Evolutionary conservation across 2,888 invertebrate genomes (phyloP).

Genomic region (Andrena fulva): DNA sequence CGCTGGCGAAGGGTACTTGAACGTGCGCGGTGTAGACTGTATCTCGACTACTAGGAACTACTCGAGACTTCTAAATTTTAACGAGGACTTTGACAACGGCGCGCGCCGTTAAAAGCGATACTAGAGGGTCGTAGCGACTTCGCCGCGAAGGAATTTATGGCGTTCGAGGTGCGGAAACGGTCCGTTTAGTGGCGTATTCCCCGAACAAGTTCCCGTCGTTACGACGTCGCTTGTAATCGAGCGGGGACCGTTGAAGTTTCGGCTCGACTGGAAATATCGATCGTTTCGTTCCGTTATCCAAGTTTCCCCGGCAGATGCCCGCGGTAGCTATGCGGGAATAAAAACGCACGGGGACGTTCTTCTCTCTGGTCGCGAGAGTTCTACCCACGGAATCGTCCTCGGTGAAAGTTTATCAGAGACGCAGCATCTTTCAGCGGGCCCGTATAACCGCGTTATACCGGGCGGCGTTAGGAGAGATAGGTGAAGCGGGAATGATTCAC

Average conservation of each 20-base stretch:
- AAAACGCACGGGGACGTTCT: constrained; percentile 2
- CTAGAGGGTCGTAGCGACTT: constrained; percentile 34
- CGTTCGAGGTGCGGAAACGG: constrained; percentile 25
- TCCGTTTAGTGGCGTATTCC: constrained; percentile 51
- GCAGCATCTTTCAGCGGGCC: constrained; percentile 50
- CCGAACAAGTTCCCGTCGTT: constrained; percentile 51
- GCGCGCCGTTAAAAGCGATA: constrained; percentile 43
- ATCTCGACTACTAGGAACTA: background rate
- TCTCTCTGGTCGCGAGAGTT: constrained; percentile 34
- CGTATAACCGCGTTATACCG: constrained; percentile 48
- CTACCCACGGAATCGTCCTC: constrained; percentile 33
- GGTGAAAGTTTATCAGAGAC: constrained; percentile 47
- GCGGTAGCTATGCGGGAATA: background rate
- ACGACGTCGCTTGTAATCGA: constrained; percentile 24
- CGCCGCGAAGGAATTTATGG: constrained; percentile 41
- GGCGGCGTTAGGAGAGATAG: constrained; percentile 73
- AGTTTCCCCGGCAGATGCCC: background rate
- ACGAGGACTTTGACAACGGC: constrained; percentile 17
- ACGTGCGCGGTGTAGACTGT: background rate
- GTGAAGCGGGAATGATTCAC: constrained; percentile 82
- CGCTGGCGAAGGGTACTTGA: background rate
- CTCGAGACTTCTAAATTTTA: constrained; percentile 20
- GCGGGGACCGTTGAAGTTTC: constrained; percentile 21
- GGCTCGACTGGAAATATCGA: constrained; percentile 28
- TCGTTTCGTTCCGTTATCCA: background rate